Evolutionary conservation across 1,140 invertebrate species (phyloP), one percentile per base, ranked within the genome.

Genomic region (Dysdera silvatica): DNA sequence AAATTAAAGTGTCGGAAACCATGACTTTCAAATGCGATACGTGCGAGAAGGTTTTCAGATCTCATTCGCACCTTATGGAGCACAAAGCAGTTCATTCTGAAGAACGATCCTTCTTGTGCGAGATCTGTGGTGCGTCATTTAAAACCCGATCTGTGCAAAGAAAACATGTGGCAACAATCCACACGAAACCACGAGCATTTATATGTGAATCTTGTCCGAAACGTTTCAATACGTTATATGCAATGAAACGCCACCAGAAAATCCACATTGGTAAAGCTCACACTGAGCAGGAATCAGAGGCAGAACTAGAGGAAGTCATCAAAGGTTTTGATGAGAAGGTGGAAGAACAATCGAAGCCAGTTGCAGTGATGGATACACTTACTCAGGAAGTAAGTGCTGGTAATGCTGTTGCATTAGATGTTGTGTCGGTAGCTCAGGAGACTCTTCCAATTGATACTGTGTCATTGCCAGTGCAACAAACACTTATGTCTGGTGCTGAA

Each of bases 81-180:
- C 70, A 74, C 43, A 32, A 41, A 68, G 70, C 74, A 16, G 74
- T 74, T n/a, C 77, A 79, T 62, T 74, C 76, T 7, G 74, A 72
- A 29, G 70, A 71, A n/a, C 71, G 77, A 14, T 71, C 74, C 6
- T 77, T 74, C 63, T 70, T 79, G 18, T 80, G 78, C 67, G 77
- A 80, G 57, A 75, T 78, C 14, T 80, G 78, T 70, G 78, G 78
- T 8, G 74, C 78, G 8, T 72, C 76, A 12, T 80, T 80, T 61
- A 80, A 79, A 68, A 80, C 78, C 0, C 71, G 73, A 24, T 72
- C 74, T 1, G 77, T 78, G 0, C 78, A 79, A 61, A 69, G 74
- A 24, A 78, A 77, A 43, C 78, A 80, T 57, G 72, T 79, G 6
- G 63, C 73, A 43, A 74, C 72, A 16, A 74, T 79, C 26, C 77